Conservation (phyloP, 2,113 vertebrate genomes). For the Polypterus senegalus region DNA sequence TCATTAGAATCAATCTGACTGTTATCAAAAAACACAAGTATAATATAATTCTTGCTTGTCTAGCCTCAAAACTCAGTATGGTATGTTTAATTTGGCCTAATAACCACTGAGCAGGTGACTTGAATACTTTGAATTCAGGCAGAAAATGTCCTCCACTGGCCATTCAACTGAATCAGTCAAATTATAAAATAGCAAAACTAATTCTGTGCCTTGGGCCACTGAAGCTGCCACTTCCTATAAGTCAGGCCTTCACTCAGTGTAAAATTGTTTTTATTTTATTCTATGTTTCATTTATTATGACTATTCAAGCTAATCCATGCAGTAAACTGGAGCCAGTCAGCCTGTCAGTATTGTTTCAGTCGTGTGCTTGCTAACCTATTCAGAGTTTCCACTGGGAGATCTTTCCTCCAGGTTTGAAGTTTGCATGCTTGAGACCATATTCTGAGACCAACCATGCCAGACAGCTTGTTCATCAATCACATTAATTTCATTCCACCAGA, state of each 20-base stretch:
- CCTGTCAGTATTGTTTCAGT: slow-evolving; percentile 33
- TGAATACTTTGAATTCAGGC: slow-evolving; percentile 61
- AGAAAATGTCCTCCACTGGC: slow-evolving; percentile 65
- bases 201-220: slow-evolving; percentile 50
- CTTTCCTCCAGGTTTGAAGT: neutral
- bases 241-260: slow-evolving; percentile 57
- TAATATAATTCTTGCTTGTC: too few relatives aligned
- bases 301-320: slow-evolving; percentile 55
- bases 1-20: slow-evolving; percentile 18
- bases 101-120: slow-evolving; percentile 52
- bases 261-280: slow-evolving; percentile 62
- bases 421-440: neutral
- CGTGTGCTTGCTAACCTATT: slow-evolving; percentile 6
- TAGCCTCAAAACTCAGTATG: slow-evolving; percentile 16
- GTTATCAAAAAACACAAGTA: neutral
- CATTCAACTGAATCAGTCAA: slow-evolving; percentile 65
- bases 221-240: slow-evolving; percentile 67
- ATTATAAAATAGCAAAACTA: slow-evolving; percentile 68
- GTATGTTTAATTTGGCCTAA: slow-evolving; percentile 32
- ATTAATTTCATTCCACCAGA: slow-evolving; percentile 20
- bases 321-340: slow-evolving; percentile 31
- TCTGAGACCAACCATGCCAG: neutral
- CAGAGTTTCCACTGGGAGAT: slow-evolving; percentile 4
- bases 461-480: slow-evolving; percentile 26
- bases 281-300: slow-evolving; percentile 64